Evolutionary conservation across 2,888 invertebrate species (phyloP).

Genomic region (Nemapogon koenigi): DNA sequence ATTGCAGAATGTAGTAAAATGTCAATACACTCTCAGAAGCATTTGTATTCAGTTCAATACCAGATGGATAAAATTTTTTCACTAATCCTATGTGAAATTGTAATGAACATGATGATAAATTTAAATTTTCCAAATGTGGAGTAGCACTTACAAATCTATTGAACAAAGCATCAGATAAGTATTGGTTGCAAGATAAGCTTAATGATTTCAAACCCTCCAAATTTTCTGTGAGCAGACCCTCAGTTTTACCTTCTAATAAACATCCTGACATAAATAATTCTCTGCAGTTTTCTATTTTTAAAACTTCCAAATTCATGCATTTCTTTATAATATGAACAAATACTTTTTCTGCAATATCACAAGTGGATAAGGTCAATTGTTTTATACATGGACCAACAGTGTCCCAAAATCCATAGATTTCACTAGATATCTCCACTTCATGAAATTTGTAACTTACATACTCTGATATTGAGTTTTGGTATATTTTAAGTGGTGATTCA

Average conservation of each 20-base stretch:
- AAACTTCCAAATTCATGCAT: slow-evolving; percentile 60
- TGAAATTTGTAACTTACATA: slow-evolving; percentile 58
- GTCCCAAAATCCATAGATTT: slow-evolving; percentile 60
- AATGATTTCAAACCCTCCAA: slow-evolving; percentile 63
- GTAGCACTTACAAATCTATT: slow-evolving; percentile 69
- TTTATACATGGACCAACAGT: slow-evolving; percentile 63
- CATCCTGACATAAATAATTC: slow-evolving; percentile 78
- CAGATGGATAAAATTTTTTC: slow-evolving; percentile 70
- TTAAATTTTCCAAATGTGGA: slow-evolving; percentile 65
- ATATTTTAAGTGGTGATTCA: slow-evolving; percentile 37
- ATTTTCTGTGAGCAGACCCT: slow-evolving; percentile 49
- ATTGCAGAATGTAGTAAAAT: slow-evolving; percentile 69
- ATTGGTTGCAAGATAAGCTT: slow-evolving; percentile 71
- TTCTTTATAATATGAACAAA: slow-evolving; percentile 65
- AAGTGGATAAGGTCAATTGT: slow-evolving; percentile 61
- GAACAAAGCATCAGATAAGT: slow-evolving; percentile 77
- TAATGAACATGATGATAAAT: slow-evolving; percentile 72
- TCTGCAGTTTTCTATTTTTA: slow-evolving; percentile 70
- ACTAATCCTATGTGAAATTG: slow-evolving; percentile 74
- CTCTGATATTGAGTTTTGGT: slow-evolving; percentile 43
- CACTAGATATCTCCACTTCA: slow-evolving; percentile 60
- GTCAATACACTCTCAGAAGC: slow-evolving; percentile 76
- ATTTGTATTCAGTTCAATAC: slow-evolving; percentile 30
- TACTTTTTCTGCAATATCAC: slow-evolving; percentile 70
- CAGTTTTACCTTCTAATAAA: slow-evolving; percentile 66